Evolutionary conservation across 2,888 invertebrate species (phyloP).

Genomic region (Hartigia nigra): DNA sequence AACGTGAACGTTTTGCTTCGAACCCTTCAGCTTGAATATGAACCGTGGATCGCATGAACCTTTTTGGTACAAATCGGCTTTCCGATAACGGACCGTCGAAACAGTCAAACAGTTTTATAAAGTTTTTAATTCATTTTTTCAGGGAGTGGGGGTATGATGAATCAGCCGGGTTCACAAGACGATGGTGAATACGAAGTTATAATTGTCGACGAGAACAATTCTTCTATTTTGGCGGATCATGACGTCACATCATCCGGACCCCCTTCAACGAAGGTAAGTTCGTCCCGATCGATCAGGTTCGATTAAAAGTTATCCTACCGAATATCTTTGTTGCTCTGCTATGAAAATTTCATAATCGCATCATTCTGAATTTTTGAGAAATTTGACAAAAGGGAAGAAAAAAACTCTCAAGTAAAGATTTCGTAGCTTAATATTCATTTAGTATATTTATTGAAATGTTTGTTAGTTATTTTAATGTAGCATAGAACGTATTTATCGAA

Average conservation of each 20-base stretch:
- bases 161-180: conserved; percentile 70
- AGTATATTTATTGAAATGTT: neutral
- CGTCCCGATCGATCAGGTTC: neutral
- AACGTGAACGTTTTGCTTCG: conserved; percentile 9
- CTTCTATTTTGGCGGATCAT: conserved; percentile 82
- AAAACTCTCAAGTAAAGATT: neutral
- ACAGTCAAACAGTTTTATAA: neutral
- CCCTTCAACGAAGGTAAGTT: conserved; percentile 84
- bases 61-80: conserved; percentile 31
- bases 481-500: neutral
- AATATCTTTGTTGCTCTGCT: neutral
- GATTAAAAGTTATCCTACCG: neutral
- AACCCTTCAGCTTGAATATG: neutral
- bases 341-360: neutral
- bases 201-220: conserved; percentile 90
- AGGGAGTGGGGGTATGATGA: conserved; percentile 63
- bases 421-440: neutral
- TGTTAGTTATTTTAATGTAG: neutral
- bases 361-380: neutral
- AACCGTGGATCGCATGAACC: conserved; percentile 33
- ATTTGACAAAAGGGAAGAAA: neutral
- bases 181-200: conserved; percentile 91
- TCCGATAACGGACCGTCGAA: conserved; percentile 9
- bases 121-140: conserved; percentile 28
- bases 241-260: conserved; percentile 80